A percentile compares a stretch with the other conserved stretches of the same genome.
phyloP scores from a whole-genome alignment of 2,797 vertebrate genomes.

The Phoxinus dragarum region DNA sequence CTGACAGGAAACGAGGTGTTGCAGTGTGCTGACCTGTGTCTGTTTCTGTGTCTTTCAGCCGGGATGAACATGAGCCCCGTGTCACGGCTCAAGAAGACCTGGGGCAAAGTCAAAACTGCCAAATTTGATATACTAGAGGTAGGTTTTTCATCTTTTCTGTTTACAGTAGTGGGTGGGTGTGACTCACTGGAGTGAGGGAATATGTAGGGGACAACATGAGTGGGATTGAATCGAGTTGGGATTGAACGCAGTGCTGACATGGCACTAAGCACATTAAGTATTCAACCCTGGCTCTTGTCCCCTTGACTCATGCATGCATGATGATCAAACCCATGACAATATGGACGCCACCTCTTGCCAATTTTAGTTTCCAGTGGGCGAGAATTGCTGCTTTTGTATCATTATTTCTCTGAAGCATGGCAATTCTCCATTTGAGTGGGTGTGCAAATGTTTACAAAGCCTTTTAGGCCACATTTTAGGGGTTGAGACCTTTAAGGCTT shows the following conservation, averaged over 20 bases:
- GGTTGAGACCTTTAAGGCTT: conserved; percentile 38
- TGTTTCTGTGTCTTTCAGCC: conserved; percentile 76
- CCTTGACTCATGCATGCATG: conserved; percentile 34
- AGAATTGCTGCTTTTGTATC: conserved; percentile 33
- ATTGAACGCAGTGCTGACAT: conserved; percentile 20
- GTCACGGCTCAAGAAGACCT: conserved; percentile 94
- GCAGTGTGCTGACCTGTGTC: conserved; percentile 65
- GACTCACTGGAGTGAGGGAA: conserved; percentile 11
- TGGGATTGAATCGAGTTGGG: conserved; percentile 13
- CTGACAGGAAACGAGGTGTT: conserved; percentile 42
- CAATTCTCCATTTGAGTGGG: conserved; percentile 33
- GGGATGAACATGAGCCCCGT: conserved; percentile 98
- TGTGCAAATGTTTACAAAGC: conserved; percentile 45
- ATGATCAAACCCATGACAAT: conserved; percentile 23
- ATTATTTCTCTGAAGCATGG: conserved; percentile 22
- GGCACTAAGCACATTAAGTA: conserved; percentile 5
- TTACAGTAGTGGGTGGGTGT: conserved; percentile 12
- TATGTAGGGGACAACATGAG: conserved; percentile 6
- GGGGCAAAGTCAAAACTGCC: conserved; percentile 94
- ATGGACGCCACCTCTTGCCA: conserved; percentile 12
- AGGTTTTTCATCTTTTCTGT: conserved; percentile 41
- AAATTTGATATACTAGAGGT: conserved; percentile 96
- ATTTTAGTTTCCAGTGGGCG: conserved; percentile 39
- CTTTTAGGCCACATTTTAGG: conserved; percentile 26
- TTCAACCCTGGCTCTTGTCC: conserved; percentile 14